Evolutionary conservation across 2,797 vertebrate genomes (phyloP).

Genomic region (Sparus aurata): DNA sequence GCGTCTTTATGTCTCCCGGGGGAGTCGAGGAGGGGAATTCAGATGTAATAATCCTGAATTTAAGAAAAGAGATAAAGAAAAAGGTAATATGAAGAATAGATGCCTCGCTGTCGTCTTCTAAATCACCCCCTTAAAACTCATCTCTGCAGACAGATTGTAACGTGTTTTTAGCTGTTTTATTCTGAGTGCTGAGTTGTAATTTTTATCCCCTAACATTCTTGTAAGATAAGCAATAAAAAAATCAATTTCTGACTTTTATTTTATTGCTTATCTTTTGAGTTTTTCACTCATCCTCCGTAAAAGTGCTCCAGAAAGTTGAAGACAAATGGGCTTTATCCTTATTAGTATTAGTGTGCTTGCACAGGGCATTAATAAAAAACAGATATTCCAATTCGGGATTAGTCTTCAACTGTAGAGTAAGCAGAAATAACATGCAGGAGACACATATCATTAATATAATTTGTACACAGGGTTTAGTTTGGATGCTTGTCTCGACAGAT

Average conservation of each 20-base stretch:
- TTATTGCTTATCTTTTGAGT: constrained; percentile 6
- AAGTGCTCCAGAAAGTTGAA: background rate
- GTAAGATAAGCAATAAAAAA: constrained; percentile 11
- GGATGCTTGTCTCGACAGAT: constrained; percentile 44
- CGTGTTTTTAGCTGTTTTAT: background rate
- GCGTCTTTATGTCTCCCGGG: constrained; percentile 9
- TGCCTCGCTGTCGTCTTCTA: background rate
- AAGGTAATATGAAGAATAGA: background rate
- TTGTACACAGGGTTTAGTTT: background rate
- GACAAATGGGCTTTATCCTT: constrained; percentile 13
- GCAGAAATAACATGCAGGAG: constrained; percentile 19
- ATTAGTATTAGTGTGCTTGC: constrained; percentile 19
- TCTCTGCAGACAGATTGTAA: background rate
- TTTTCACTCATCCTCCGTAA: constrained; percentile 5
- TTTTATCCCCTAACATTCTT: background rate
- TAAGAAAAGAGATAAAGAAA: constrained; percentile 7
- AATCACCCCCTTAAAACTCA: constrained; percentile 1
- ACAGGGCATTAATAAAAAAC: background rate
- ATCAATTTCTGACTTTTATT: background rate
- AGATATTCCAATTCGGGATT: constrained; percentile 28
- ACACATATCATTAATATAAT: constrained; percentile 16
- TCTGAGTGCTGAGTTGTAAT: background rate
- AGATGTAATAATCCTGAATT: constrained; percentile 30
- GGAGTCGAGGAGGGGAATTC: constrained; percentile 4
- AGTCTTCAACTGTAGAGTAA: constrained; percentile 24